Conservation (phyloP, 2,113 vertebrate species). For the Toxostoma redivivum region DNA sequence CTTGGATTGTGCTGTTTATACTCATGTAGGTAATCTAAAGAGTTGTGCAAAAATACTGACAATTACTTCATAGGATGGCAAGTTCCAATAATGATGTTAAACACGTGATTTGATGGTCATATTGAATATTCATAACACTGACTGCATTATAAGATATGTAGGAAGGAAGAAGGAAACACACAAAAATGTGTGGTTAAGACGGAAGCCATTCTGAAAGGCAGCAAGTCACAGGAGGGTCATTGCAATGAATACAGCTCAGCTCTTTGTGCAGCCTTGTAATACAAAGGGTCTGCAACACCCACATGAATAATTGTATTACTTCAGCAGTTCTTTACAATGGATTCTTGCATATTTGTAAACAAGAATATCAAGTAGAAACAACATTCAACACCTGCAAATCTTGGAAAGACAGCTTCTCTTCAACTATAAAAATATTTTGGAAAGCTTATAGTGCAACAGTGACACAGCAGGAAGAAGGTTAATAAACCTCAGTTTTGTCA, state of each 20-base stretch:
- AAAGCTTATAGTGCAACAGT: neutral
- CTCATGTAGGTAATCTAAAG: neutral
- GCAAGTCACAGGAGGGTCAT: neutral
- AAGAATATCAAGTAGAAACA: neutral
- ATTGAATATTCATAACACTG: neutral
- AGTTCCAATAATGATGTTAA: neutral
- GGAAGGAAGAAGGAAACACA: neutral
- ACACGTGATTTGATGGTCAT: neutral
- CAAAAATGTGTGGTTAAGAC: neutral
- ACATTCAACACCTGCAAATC: neutral
- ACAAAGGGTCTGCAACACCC: neutral
- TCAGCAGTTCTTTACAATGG: neutral
- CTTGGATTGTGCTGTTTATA: rapidly evolving
- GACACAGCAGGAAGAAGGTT: neutral
- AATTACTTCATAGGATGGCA: neutral
- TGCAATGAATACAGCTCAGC: neutral
- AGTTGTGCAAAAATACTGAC: neutral
- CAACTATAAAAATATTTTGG: neutral
- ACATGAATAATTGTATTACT: neutral
- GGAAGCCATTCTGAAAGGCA: neutral
- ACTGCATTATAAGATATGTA: neutral
- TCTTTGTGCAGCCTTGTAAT: neutral
- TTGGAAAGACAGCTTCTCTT: neutral
- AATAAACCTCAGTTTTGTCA: neutral
- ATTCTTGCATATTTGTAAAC: neutral